Percentiles rank a stretch among this genome's conserved stretches.
Evolutionary conservation across 2,797 vertebrate species (phyloP).

Genomic region (Acipenser transmontanus): DNA sequence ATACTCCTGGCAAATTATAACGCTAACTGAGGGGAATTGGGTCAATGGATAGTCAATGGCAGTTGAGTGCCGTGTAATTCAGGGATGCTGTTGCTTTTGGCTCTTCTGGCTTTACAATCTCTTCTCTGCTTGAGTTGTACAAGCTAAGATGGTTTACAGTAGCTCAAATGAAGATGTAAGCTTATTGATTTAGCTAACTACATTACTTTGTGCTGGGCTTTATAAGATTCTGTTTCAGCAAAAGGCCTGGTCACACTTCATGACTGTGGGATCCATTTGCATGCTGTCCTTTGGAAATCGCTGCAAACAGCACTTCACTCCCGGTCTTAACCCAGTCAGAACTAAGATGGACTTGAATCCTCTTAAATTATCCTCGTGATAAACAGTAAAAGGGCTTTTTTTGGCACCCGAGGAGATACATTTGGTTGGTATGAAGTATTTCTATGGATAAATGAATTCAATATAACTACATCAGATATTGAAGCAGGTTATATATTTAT

Average conservation of each 20-base stretch:
- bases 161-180: slow-evolving; percentile 29
- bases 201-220: slow-evolving; percentile 11
- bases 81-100: slow-evolving; percentile 14
- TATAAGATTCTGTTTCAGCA: slow-evolving; percentile 11
- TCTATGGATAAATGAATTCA: too few species aligned
- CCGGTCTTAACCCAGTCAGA: too few species aligned
- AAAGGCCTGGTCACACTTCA: background rate
- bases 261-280: background rate
- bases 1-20: slow-evolving; percentile 19
- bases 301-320: background rate
- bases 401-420: too few species aligned
- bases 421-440: too few species aligned
- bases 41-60: slow-evolving; percentile 19
- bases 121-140: slow-evolving; percentile 8
- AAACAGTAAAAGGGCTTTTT: too few species aligned
- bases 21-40: slow-evolving; percentile 23
- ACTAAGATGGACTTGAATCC: too few species aligned
- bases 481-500: too few species aligned
- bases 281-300: background rate
- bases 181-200: slow-evolving; percentile 27
- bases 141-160: slow-evolving; percentile 19
- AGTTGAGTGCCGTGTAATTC: slow-evolving; percentile 25
- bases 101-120: slow-evolving; percentile 19
- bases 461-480: too few species aligned
- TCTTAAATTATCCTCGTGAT: too few species aligned